Base-by-base conservation (phyloP, 2,888 invertebrate genomes). In the Parnassius mnemosyne region DNA sequence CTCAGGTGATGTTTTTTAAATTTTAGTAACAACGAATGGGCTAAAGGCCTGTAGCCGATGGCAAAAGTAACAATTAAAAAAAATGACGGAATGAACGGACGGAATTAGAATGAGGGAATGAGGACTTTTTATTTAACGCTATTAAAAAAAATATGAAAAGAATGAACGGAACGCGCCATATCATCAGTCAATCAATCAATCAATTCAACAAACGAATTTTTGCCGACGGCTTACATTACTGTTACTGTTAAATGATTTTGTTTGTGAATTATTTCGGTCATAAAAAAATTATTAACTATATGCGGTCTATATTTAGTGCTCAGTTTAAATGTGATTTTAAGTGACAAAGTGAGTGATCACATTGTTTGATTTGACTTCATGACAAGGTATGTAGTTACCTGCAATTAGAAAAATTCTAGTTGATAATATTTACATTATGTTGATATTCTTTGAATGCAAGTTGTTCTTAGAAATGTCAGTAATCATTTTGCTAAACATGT, bases 121-220 rank as follows among this genome's bases (percentile, higher is more conserved):
- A 34, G 20, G 20, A 20, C 20, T 20, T 20, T 20, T 20, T 65
- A 64, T n/a, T n/a, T 20, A 20, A 20, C 16, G 25, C 25, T 25
- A 25, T 25, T n/a, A 25, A 25, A 34, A 34, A 34, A 34, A 20
- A 2, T 60, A 66, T 49, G 63, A 54, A 61, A 65, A 59, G 54
- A 66, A 65, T 59, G 57, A 59, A 34, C 0, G 34, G 7, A 34
- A 34, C 34, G 34, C 34, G 7, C 34, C 7, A 34, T 34, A 65
- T 71, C 68, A 65, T 71, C 68, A 67, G n/a, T 46, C 67, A 71
- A 76, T 77, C 75, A 77, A 77, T 81, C 79, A 81, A 83, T 83
- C 82, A 82, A 81, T 78, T 74, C 73, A 79, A 78, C 73, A 79
- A 78, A 75, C 72, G 69, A 76, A 75, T 75, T 77, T 72, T 69